Base-by-base conservation (phyloP, 1,140 invertebrate genomes). In the Plectus sambesii region DNA sequence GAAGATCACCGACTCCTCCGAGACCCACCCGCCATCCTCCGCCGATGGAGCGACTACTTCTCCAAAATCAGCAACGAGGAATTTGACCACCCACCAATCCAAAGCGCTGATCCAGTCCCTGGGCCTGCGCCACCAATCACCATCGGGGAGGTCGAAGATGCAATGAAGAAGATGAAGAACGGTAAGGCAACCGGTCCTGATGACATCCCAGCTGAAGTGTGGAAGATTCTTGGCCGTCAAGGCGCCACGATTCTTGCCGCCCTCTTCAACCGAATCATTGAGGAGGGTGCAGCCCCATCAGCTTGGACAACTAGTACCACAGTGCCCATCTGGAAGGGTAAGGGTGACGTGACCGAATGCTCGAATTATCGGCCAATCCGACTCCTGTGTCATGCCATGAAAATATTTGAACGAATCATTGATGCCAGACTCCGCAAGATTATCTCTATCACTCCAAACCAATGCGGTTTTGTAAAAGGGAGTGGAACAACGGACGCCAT, bases 361-460 rank as follows among this genome's bases (percentile, higher is more conserved):
- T 33, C 30, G 17, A 33, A 33, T 12, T 33, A 33, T 17, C 30
- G 17, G 17, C 30, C 30, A 33, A 33, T 33, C 12, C 17, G 30
- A 33, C 17, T 33, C 12, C 17, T 33, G 30, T 33, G 30, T 33
- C 30, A 33, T 33, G 30, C 30, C 12, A 33, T 33, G 30, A 17
- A 33, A 17, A 33, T 33, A 12, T 33, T 33, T 17, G 12, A 17
- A 33, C 17, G 30, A 33, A 17, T 33, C 30, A 12, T 33, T 12
- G 30, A 33, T 33, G 30, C 30, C 30, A 33, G 30, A 33, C 30
- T 33, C 17, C 30, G 30, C 30, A n/a, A n/a, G n/a, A n/a, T n/a
- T n/a, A n/a, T n/a, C n/a, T n/a, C n/a, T n/a, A n/a, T n/a, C n/a
- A n/a, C n/a, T n/a, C n/a, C n/a, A n/a, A n/a, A n/a, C n/a, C n/a